These are phyloP conservation scores for Hemistola chrysoprasaria DNA, from an alignment of 2,888 invertebrate species.

Conservation along the genomic window DNA sequence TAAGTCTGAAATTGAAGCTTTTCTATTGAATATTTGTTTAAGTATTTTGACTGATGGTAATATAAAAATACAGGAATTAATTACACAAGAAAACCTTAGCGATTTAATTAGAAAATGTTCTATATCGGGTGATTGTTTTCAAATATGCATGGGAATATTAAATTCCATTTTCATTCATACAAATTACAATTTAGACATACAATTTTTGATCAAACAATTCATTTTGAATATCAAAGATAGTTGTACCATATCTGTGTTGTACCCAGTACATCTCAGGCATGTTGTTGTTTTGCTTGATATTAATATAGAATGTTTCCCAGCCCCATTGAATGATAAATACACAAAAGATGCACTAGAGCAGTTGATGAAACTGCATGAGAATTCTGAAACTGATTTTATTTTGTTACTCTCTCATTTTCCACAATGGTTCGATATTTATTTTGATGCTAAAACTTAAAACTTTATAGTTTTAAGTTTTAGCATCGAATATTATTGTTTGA, in stretches of 20 bases:
- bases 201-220: constrained; percentile 49
- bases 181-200: constrained; percentile 48
- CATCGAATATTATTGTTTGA: too few species aligned
- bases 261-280: constrained; percentile 46
- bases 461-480: too few species aligned
- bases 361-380: constrained; percentile 41
- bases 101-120: constrained; percentile 47
- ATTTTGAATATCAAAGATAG: constrained; percentile 42
- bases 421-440: constrained; percentile 64
- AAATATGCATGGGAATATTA: constrained; percentile 56
- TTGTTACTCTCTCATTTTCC: constrained; percentile 67
- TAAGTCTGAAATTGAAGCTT: constrained; percentile 56
- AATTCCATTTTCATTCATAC: constrained; percentile 56
- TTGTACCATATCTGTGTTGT: constrained; percentile 44
- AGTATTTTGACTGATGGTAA: constrained; percentile 36
- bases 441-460: constrained; percentile 13
- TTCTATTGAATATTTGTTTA: constrained; percentile 42
- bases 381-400: constrained; percentile 53
- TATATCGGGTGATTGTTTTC: constrained; percentile 57
- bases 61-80: constrained; percentile 33
- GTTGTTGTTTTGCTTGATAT: constrained; percentile 56
- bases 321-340: constrained; percentile 36
- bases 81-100: constrained; percentile 33
- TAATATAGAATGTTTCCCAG: constrained; percentile 41
- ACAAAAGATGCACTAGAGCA: constrained; percentile 37